Conservation (phyloP, 2,113 vertebrate genomes). For the Tyto alba region DNA sequence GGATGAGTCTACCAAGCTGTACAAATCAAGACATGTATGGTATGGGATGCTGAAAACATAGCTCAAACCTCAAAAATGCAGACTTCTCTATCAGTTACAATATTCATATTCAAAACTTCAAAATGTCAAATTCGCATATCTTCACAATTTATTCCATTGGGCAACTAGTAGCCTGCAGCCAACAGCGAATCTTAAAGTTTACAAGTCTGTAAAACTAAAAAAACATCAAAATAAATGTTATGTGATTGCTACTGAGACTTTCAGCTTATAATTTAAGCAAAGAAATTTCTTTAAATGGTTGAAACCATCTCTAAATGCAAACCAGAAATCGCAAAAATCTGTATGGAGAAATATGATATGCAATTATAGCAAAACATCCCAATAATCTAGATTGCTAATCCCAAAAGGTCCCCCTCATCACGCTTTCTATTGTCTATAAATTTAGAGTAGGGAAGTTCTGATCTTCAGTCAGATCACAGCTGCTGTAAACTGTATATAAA, state of each 20-base stretch:
- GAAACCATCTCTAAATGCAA: background rate
- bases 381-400: background rate
- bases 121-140: background rate
- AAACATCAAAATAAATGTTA: background rate
- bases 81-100: background rate
- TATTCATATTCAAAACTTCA: background rate
- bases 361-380: background rate
- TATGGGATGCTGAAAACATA: background rate
- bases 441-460: background rate
- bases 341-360: background rate
- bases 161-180: background rate
- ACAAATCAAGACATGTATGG: background rate
- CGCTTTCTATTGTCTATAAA: background rate
- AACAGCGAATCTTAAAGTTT: background rate
- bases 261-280: background rate
- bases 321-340: background rate
- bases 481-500: background rate
- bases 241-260: background rate
- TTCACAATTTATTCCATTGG: background rate
- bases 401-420: background rate
- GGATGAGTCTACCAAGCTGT: background rate
- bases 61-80: background rate
- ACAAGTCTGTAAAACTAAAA: background rate
- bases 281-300: background rate
- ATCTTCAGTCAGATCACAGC: background rate